phyloP scores from a whole-genome alignment of 2,797 vertebrate genomes.

The Esox masquinongy region DNA sequence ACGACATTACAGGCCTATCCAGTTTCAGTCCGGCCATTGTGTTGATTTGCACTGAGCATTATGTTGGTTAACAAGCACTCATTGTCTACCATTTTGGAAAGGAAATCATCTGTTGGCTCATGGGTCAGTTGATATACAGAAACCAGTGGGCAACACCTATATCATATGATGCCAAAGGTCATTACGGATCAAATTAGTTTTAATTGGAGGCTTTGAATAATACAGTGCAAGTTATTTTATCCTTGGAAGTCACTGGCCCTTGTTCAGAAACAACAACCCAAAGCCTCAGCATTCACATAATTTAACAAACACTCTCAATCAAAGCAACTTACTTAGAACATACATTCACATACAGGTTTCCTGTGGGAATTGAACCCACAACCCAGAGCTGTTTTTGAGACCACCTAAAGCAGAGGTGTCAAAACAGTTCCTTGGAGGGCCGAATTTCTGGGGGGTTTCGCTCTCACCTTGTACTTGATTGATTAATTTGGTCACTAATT shows the following conservation, averaged over 20 bases:
- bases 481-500: too few species aligned
- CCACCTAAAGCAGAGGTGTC: too few species aligned
- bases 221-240: not conserved
- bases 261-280: too few species aligned
- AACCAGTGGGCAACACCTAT: constrained; percentile 24
- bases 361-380: too few species aligned
- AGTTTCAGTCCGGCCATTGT: constrained; percentile 64
- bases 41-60: constrained; percentile 43
- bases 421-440: too few species aligned
- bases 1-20: constrained; percentile 42
- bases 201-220: not conserved
- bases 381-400: too few species aligned
- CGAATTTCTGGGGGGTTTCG: too few species aligned
- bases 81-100: constrained; percentile 29
- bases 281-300: too few species aligned
- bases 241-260: not conserved
- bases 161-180: constrained; percentile 24
- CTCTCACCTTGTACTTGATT: too few species aligned
- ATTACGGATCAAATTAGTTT: constrained; percentile 1
- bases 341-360: too few species aligned
- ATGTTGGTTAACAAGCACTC: constrained; percentile 36
- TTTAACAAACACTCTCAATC: too few species aligned
- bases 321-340: too few species aligned
- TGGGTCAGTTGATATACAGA: constrained; percentile 32
- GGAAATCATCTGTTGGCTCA: constrained; percentile 34